Conservation (phyloP, 2,113 vertebrate genomes). For the Ochotona princeps region DNA sequence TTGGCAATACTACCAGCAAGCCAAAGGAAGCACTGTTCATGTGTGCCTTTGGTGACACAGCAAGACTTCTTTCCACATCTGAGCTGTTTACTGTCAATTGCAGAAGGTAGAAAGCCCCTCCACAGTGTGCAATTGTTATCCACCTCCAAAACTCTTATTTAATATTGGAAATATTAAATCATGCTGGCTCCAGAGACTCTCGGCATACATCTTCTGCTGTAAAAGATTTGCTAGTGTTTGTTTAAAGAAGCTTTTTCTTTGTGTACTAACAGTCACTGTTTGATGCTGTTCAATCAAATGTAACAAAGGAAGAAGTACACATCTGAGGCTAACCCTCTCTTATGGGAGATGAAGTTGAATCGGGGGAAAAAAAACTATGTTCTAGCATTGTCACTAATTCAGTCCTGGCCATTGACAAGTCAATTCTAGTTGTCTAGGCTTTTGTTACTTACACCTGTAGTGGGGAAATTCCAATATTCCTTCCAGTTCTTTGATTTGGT, state of each 20-base stretch:
- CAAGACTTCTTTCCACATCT: conserved; percentile 52
- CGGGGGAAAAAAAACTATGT: not conserved
- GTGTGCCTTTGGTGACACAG: conserved; percentile 43
- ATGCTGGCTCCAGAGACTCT: conserved; percentile 2
- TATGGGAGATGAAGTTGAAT: not conserved
- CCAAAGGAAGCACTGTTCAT: not conserved
- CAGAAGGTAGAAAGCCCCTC: conserved; percentile 65
- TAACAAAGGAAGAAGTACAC: not conserved
- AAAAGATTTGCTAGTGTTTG: conserved; percentile 55
- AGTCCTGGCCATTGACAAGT: not conserved
- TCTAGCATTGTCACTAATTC: not conserved
- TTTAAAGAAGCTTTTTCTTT: conserved; percentile 37
- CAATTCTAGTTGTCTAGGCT: not conserved
- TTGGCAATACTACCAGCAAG: not conserved
- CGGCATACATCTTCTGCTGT: not conserved
- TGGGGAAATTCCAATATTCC: not conserved
- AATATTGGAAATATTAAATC: conserved; percentile 66
- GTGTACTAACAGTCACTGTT: not conserved
- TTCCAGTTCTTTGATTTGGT: not conserved
- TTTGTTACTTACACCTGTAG: not conserved
- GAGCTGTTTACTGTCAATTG: conserved; percentile 66
- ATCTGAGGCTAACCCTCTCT: not conserved
- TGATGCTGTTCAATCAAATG: not conserved
- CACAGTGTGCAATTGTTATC: conserved; percentile 36
- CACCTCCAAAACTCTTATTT: conserved; percentile 53